Evolutionary conservation across 2,113 vertebrate genomes (phyloP).

Genomic region (Melanotaenia duboulayi): DNA sequence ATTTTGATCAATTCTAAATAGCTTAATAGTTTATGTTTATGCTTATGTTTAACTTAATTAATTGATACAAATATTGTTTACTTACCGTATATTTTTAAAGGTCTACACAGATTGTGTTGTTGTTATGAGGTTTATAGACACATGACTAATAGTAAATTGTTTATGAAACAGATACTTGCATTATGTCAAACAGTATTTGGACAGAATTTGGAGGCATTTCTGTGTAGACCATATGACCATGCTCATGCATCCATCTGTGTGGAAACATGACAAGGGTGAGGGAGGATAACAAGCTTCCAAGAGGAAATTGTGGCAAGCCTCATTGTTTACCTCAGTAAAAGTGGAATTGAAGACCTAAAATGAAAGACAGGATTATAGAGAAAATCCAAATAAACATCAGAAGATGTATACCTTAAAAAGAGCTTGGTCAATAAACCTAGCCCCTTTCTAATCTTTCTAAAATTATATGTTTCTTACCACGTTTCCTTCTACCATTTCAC

Average conservation of each 20-base stretch:
- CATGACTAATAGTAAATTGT: not conserved
- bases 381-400: constrained; percentile 57
- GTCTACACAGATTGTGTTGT: not conserved
- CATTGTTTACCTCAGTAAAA: constrained; percentile 66
- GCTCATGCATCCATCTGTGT: constrained; percentile 1
- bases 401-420: constrained; percentile 46
- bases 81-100: too few relatives aligned
- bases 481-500: constrained; percentile 26
- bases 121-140: not conserved
- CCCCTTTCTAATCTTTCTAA: constrained; percentile 35
- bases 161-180: not conserved
- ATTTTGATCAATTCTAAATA: too few relatives aligned
- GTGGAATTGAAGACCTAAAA: constrained; percentile 49
- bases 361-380: constrained; percentile 59
- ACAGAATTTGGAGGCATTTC: constrained; percentile 14
- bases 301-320: constrained; percentile 49
- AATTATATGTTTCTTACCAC: constrained; percentile 26
- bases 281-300: constrained; percentile 9
- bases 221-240: constrained; percentile 6
- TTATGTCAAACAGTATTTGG: constrained; percentile 8
- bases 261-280: constrained; percentile 17
- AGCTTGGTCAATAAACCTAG: constrained; percentile 52
- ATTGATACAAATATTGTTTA: too few relatives aligned
- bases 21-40: too few relatives aligned
- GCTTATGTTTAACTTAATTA: too few relatives aligned